Percentiles rank a stretch among this genome's conserved stretches.
Conservation (phyloP, 2,888 invertebrate genomes). For the Drosophila melanosoma region DNA sequence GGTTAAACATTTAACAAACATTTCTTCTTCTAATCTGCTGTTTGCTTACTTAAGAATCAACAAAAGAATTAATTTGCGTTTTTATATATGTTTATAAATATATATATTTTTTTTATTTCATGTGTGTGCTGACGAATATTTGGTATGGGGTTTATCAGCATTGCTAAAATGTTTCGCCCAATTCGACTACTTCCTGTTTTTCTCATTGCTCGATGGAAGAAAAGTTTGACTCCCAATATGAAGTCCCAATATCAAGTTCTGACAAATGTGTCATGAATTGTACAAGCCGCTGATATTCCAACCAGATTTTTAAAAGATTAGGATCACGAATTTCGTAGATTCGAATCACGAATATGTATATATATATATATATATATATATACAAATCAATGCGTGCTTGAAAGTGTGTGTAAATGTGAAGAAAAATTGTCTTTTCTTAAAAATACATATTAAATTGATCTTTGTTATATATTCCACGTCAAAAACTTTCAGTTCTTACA, state of each 20-base stretch:
- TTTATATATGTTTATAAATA: background rate
- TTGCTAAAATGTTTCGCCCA: constrained; percentile 18
- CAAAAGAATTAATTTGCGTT: background rate
- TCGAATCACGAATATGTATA: no score
- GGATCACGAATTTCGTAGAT: background rate
- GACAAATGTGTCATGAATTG: background rate
- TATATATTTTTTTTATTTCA: background rate
- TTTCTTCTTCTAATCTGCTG: background rate
- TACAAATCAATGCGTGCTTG: background rate
- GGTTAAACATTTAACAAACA: background rate
- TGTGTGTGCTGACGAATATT: constrained; percentile 13
- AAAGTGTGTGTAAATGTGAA: background rate
- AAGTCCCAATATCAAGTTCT: background rate
- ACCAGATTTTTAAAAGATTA: background rate
- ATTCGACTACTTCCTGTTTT: constrained; percentile 7
- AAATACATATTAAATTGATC: background rate
- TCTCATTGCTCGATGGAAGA: background rate
- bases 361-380: background rate
- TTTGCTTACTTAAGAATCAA: background rate
- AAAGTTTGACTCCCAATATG: background rate
- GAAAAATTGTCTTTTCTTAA: background rate
- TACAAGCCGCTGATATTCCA: background rate
- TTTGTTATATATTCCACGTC: background rate
- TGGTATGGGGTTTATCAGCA: constrained; percentile 30
- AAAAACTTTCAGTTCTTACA: background rate